A percentile compares a stretch with the other conserved stretches of the same genome.
Conservation (phyloP, 1,140 invertebrate species). For the Macrosteles quadrilineatus region DNA sequence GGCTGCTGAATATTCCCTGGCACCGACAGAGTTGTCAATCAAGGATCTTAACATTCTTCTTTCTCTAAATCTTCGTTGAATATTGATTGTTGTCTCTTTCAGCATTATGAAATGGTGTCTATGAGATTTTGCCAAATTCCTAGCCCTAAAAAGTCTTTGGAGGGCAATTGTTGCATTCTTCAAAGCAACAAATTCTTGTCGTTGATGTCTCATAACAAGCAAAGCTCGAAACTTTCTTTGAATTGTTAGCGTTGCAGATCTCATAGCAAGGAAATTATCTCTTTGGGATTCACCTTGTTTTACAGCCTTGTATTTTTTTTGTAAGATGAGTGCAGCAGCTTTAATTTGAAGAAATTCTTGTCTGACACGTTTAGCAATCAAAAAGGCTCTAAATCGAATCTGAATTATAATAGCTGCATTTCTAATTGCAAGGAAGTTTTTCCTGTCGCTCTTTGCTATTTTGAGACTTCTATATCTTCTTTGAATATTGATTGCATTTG, state of each 20-base stretch:
- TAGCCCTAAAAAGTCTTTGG: conserved; percentile 45
- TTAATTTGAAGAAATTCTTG: neutral
- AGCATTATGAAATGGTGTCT: neutral
- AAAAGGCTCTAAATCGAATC: neutral
- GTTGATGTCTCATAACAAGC: conserved; percentile 29
- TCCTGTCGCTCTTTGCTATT: conserved; percentile 35
- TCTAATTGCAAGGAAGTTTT: conserved; percentile 44
- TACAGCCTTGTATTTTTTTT: neutral
- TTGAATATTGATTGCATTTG: conserved; percentile 59
- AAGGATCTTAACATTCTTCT: neutral
- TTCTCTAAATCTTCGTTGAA: neutral
- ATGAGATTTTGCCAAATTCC: neutral
- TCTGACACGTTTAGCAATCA: neutral
- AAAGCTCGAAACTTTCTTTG: too few species aligned
- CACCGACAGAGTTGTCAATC: neutral
- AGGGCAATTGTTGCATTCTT: conserved; percentile 38
- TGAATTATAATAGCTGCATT: conserved; percentile 24
- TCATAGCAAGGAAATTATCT: too few species aligned
- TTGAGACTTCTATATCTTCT: conserved; percentile 50
- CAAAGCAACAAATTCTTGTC: conserved; percentile 41
- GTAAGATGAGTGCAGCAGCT: neutral
- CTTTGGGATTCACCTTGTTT: too few species aligned
- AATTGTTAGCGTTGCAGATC: too few species aligned
- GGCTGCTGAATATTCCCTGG: neutral
- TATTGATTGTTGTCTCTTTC: neutral